phyloP scores from a whole-genome alignment of 2,113 vertebrate genomes.

The Aythya baeri region DNA sequence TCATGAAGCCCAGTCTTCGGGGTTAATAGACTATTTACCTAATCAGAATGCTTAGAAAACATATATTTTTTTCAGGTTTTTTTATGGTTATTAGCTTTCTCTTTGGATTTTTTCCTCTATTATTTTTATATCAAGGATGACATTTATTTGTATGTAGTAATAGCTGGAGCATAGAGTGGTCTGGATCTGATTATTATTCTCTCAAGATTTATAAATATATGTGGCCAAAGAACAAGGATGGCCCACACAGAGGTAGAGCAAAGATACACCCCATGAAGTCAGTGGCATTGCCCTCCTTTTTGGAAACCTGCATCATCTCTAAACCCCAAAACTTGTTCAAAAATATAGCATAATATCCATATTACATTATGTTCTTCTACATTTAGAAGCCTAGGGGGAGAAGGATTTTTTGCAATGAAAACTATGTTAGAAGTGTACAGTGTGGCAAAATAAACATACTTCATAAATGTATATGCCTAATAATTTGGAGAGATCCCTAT shows the following conservation, averaged over 20 bases:
- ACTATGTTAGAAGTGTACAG: fast-evolving
- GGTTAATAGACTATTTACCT: constrained; percentile 22
- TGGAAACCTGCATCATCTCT: neutral
- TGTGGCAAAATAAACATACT: neutral
- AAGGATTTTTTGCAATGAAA: neutral
- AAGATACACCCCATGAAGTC: neutral
- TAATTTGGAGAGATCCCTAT: neutral
- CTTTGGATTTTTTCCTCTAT: neutral
- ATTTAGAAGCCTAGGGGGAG: neutral
- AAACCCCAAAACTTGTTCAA: neutral
- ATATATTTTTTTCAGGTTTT: neutral
- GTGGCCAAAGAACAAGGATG: neutral
- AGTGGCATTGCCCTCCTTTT: neutral
- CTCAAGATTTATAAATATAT: neutral
- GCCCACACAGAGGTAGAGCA: neutral
- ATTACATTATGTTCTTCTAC: neutral
- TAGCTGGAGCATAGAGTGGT: neutral
- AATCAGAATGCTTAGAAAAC: neutral
- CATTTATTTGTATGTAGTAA: neutral
- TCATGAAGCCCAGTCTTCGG: neutral
- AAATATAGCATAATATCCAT: neutral
- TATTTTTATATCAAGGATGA: neutral
- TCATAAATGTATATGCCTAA: neutral
- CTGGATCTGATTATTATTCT: neutral
- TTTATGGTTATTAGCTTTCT: neutral